Evolutionary conservation across 2,113 vertebrate genomes (phyloP).

Genomic region (Stictonetta naevosa): DNA sequence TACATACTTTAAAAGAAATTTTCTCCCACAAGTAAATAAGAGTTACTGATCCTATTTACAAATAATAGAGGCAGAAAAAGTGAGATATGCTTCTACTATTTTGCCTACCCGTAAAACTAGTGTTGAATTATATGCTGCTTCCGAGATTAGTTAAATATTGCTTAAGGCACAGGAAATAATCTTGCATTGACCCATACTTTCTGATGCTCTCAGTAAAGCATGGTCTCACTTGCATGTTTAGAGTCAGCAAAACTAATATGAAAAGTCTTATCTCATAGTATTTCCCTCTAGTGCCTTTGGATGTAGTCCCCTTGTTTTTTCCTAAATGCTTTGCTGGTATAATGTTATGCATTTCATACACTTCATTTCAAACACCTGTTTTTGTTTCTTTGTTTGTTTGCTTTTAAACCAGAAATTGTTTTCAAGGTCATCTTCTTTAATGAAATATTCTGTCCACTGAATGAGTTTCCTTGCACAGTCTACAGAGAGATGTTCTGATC

Average conservation of each 20-base stretch:
- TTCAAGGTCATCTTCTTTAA: constrained; percentile 46
- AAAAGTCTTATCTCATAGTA: constrained; percentile 60
- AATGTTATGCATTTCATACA: constrained; percentile 60
- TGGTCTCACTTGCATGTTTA: background rate
- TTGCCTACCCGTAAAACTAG: background rate
- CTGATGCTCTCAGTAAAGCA: background rate
- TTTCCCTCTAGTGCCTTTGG: constrained; percentile 63
- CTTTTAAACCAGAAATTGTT: background rate
- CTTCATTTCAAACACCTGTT: constrained; percentile 64
- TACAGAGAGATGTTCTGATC: constrained; percentile 55
- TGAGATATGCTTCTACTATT: background rate
- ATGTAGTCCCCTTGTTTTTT: constrained; percentile 67
- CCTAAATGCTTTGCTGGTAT: constrained; percentile 60
- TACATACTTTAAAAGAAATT: background rate
- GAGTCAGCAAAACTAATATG: constrained; percentile 41
- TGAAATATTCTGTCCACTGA: constrained; percentile 20
- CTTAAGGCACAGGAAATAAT: background rate
- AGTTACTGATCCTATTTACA: background rate
- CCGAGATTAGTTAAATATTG: constrained; percentile 9
- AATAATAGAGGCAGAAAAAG: background rate
- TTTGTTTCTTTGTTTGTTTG: constrained; percentile 12
- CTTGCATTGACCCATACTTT: background rate
- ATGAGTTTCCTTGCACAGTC: constrained; percentile 51
- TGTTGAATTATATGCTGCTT: constrained; percentile 7
- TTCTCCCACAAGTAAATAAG: background rate